These are phyloP conservation scores for Colinus virginianus DNA, from an alignment of 2,113 vertebrate species.

Conservation along the genomic window DNA sequence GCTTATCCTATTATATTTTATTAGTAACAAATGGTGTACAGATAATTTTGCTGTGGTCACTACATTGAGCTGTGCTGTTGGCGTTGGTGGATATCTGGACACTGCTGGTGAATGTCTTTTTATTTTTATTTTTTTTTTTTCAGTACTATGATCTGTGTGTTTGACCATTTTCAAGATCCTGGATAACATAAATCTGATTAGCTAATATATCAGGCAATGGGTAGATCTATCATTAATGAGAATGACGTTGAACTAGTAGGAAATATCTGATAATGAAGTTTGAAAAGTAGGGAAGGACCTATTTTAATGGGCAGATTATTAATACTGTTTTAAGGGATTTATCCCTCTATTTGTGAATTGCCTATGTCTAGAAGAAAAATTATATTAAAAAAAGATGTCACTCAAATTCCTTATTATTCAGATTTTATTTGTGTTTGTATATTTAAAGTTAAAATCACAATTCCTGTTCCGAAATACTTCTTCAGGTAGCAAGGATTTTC, in stretches of 20 bases:
- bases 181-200: neutral
- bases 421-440: neutral
- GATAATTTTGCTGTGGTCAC: neutral
- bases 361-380: neutral
- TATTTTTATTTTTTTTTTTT: too few relatives aligned
- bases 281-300: neutral
- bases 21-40: too few relatives aligned
- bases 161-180: neutral
- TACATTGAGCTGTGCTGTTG: neutral
- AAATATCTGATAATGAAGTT: neutral
- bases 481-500: neutral
- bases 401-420: neutral
- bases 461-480: neutral
- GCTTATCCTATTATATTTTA: neutral
- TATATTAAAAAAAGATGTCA: neutral
- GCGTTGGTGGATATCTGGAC: neutral
- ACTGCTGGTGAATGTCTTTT: neutral
- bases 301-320: neutral
- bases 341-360: neutral
- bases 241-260: neutral
- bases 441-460: neutral
- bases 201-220: neutral
- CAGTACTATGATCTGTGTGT: neutral
- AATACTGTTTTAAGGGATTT: neutral
- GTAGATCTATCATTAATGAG: neutral